These are phyloP conservation scores for Sebastes steindachneri DNA, from an alignment of 2,797 vertebrate genomes.

Conservation along the genomic window DNA sequence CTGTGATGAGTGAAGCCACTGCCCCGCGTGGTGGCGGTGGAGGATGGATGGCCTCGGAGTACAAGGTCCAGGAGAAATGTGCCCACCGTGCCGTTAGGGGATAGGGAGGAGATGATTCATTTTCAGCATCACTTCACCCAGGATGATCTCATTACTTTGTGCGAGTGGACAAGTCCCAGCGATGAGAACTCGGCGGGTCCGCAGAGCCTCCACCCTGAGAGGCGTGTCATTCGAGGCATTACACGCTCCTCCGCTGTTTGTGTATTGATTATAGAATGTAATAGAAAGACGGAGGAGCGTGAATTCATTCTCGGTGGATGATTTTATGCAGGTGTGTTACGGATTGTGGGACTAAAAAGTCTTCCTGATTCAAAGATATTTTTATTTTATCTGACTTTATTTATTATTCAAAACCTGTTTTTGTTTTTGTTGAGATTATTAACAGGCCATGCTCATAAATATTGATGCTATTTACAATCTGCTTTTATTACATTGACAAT, in stretches of 20 bases:
- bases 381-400: neutral
- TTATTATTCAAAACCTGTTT: neutral
- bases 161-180: conserved; percentile 61
- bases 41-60: conserved; percentile 71
- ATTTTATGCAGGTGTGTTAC: conserved; percentile 25
- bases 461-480: neutral
- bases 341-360: neutral
- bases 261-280: conserved; percentile 46
- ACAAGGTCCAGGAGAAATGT: conserved; percentile 74
- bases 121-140: conserved; percentile 81
- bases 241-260: conserved; percentile 46
- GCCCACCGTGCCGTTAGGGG: conserved; percentile 60
- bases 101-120: conserved; percentile 78
- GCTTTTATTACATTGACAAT: neutral
- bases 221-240: conserved; percentile 33
- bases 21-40: conserved; percentile 6
- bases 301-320: conserved; percentile 31
- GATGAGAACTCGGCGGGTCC: conserved; percentile 39
- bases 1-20: conserved; percentile 57
- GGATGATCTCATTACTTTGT: conserved; percentile 81
- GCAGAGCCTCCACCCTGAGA: conserved; percentile 37
- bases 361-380: neutral
- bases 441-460: conserved; percentile 14
- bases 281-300: conserved; percentile 3
- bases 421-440: conserved; percentile 11